Conservation (phyloP, 2,888 invertebrate species). For the Arrhopalites spinosus region DNA sequence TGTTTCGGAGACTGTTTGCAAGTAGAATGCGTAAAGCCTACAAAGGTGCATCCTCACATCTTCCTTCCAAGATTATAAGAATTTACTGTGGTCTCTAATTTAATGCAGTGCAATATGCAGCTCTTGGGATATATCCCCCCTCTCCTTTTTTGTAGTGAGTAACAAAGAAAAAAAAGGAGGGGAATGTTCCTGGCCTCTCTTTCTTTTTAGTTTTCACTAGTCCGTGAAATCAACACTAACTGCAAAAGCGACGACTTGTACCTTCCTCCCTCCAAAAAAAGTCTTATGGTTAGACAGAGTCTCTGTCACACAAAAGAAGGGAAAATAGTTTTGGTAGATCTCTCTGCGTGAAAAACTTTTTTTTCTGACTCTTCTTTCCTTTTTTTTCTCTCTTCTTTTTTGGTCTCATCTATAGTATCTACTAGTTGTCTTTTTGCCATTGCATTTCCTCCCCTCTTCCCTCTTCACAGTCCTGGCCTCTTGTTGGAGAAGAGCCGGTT, state of each 20-base stretch:
- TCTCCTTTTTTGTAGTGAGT: neutral
- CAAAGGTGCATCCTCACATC: no score
- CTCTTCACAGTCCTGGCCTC: slow-evolving; percentile 11
- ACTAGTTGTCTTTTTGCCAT: slow-evolving; percentile 8
- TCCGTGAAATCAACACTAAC: no score
- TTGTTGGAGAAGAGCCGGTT: neutral
- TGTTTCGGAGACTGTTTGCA: no score
- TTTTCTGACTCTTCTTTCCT: neutral
- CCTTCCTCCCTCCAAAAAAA: no score
- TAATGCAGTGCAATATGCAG: no score
- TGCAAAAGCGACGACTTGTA: no score
- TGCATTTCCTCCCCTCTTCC: neutral
- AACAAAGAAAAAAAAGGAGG: neutral
- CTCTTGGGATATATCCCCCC: neutral
- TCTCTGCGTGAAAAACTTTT: neutral
- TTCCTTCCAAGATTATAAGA: no score
- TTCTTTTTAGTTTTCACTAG: neutral
- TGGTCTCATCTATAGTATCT: neutral
- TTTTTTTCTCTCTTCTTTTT: neutral
- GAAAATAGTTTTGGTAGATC: neutral
- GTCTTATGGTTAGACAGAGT: no score
- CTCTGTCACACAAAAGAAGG: no score
- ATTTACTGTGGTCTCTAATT: no score
- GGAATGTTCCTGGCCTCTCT: neutral
- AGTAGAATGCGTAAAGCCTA: no score